Evolutionary conservation across 2,888 invertebrate species (phyloP).

Genomic region (Cephus sareptanus): DNA sequence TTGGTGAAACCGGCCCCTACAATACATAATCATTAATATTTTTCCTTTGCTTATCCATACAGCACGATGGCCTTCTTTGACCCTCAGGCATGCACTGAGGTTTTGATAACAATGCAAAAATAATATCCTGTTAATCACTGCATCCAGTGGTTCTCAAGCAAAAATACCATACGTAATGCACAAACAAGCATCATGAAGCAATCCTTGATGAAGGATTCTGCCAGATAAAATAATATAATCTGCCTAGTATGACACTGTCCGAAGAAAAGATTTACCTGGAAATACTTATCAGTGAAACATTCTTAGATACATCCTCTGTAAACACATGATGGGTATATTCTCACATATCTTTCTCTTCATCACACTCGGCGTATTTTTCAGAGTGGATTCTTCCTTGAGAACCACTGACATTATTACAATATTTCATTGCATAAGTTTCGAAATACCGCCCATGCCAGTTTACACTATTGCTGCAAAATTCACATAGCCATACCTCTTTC

Average conservation of each 20-base stretch:
- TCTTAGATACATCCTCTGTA: not conserved
- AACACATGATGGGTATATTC: not conserved
- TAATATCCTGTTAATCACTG: constrained; percentile 40
- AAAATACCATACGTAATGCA: not conserved
- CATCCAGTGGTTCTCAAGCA: constrained; percentile 27
- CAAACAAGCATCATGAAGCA: not conserved
- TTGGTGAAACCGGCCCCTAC: not conserved
- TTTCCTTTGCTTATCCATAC: constrained; percentile 39
- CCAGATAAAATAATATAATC: not conserved
- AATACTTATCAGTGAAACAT: not conserved
- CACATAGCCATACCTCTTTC: not conserved
- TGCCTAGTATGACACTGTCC: too few species aligned
- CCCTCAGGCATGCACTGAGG: constrained; percentile 31
- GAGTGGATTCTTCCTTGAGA: not conserved
- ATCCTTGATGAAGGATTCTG: not conserved
- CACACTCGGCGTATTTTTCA: not conserved
- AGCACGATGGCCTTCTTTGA: constrained; percentile 44
- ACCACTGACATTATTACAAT: constrained; percentile 6
- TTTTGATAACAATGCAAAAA: constrained; percentile 44
- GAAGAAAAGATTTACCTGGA: not conserved
- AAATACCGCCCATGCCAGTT: not conserved
- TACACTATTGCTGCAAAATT: not conserved
- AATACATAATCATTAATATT: constrained; percentile 1
- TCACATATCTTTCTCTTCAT: not conserved
- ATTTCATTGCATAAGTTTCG: constrained; percentile 14